Evolutionary conservation across 2,113 vertebrate genomes (phyloP), one percentile per base, ranked within the genome.

Genomic region (Colius striatus): DNA sequence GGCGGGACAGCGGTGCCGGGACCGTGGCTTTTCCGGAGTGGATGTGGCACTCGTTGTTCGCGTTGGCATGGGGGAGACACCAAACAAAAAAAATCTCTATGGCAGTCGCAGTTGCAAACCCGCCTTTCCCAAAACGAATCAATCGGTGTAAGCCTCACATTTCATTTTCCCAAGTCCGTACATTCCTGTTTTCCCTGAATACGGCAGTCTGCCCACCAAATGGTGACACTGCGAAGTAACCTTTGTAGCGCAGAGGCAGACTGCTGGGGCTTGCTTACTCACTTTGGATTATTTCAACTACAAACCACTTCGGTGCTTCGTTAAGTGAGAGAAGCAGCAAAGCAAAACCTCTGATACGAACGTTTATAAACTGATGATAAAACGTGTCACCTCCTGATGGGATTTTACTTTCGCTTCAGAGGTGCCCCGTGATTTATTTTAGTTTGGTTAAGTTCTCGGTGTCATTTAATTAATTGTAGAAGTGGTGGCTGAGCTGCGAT

Each of bases 391-490:
- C 41, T 81, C 27, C 55, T 43, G 34, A 63, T 43, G 54, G 25
- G 32, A 11, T 76, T 91, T 87, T 90, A 57, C 47, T 95, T 95
- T 96, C 16, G 4, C 41, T 96, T 85, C 50, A 11, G 26, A 82
- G 71, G 38, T 70, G 66, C 54, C 27, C 19, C 3, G 0, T 61
- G 9, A 17, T 38, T 38, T 62, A 11, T 67, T 76, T 76, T 16
- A 75, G n/a, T 65, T 41, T 60, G 68, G 38, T 11, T 11, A 36
- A 54, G 22, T 84, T 81, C 13, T 72, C 19, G 1, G 4, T 67
- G 48, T 53, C 54, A 13, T 36, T 61, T 36, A 62, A 62, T 66
- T 29, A 70, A 5, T 14, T 2, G 29, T 17, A 67, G 55, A 26
- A 67, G 18, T 22, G 38, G 58, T 77, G 43, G 38, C 41, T 55